Conservation (phyloP, 2,888 invertebrate genomes). For the Microctonus brassicae region DNA sequence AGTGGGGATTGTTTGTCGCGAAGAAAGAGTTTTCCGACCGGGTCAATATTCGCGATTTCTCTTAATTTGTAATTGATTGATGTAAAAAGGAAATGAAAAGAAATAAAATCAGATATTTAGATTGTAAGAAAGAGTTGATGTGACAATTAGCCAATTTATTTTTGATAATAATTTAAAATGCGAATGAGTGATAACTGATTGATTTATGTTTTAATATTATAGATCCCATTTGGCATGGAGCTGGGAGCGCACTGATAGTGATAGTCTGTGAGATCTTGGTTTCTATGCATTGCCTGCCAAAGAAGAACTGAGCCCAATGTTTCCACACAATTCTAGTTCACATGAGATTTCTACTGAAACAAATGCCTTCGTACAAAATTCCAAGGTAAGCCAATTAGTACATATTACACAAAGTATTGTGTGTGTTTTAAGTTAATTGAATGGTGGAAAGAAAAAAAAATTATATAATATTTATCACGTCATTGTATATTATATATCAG, state of each 20-base stretch:
- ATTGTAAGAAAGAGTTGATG: not conserved
- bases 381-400: slow-evolving; percentile 63
- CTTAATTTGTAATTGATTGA: slow-evolving; percentile 17
- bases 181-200: not conserved
- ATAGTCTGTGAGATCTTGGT: slow-evolving; percentile 70
- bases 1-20: slow-evolving; percentile 24
- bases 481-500: not conserved
- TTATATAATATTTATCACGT: not conserved
- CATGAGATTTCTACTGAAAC: slow-evolving; percentile 72
- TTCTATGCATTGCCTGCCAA: slow-evolving; percentile 73
- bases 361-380: slow-evolving; percentile 73
- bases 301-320: slow-evolving; percentile 73
- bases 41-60: slow-evolving; percentile 34
- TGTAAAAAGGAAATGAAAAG: not conserved
- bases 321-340: slow-evolving; percentile 73
- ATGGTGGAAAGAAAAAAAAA: not conserved
- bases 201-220: slow-evolving; percentile 49
- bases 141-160: not conserved
- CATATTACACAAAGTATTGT: too few relatives aligned
- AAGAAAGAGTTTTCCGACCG: slow-evolving; percentile 24
- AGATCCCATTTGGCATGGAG: slow-evolving; percentile 71
- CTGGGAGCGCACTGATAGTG: slow-evolving; percentile 69
- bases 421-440: too few relatives aligned
- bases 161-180: not conserved
- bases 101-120: not conserved